Conservation (phyloP, 2,797 vertebrate species). For the Amblyopsis hoosieri region DNA sequence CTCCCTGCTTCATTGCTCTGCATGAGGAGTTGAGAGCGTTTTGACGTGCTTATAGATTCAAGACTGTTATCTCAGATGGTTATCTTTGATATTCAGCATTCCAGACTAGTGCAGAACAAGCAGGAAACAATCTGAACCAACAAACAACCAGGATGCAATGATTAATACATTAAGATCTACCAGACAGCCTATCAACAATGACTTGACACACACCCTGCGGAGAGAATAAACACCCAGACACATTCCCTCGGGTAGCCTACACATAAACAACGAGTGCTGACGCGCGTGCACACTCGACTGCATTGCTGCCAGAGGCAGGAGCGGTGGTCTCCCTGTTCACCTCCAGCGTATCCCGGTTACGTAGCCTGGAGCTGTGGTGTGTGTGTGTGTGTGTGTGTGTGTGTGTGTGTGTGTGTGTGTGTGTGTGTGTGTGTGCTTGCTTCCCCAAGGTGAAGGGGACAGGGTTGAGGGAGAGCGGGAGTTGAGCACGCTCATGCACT, state of each 20-base stretch:
- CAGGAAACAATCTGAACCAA: slow-evolving; percentile 3
- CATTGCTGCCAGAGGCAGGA: slow-evolving; percentile 14
- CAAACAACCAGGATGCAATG: slow-evolving; percentile 46
- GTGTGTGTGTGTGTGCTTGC: not conserved
- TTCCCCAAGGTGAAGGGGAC: slow-evolving; percentile 40
- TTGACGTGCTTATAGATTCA: slow-evolving; percentile 4
- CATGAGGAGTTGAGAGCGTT: slow-evolving; percentile 25
- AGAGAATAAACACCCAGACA: slow-evolving; percentile 22
- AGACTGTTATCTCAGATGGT: slow-evolving; percentile 34
- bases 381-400: slow-evolving; percentile 6
- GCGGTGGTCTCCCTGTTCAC: not conserved
- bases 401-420: too few relatives aligned
- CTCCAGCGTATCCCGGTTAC: slow-evolving; percentile 1
- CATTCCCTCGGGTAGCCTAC: slow-evolving; percentile 36
- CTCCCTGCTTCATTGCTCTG: slow-evolving; percentile 7
- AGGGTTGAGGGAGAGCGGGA: slow-evolving; percentile 7
- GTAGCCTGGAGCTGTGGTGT: slow-evolving; percentile 4
- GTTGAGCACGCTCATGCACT: slow-evolving; percentile 24
- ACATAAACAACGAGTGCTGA: slow-evolving; percentile 43
- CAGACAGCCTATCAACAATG: slow-evolving; percentile 50
- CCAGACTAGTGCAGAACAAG: slow-evolving; percentile 47
- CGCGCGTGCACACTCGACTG: slow-evolving; percentile 30
- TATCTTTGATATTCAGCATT: slow-evolving; percentile 52
- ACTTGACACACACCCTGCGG: slow-evolving; percentile 34
- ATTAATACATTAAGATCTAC: slow-evolving; percentile 42